These are phyloP conservation scores for Listronotus bonariensis DNA, from an alignment of 1,140 invertebrate species.

Conservation along the genomic window DNA sequence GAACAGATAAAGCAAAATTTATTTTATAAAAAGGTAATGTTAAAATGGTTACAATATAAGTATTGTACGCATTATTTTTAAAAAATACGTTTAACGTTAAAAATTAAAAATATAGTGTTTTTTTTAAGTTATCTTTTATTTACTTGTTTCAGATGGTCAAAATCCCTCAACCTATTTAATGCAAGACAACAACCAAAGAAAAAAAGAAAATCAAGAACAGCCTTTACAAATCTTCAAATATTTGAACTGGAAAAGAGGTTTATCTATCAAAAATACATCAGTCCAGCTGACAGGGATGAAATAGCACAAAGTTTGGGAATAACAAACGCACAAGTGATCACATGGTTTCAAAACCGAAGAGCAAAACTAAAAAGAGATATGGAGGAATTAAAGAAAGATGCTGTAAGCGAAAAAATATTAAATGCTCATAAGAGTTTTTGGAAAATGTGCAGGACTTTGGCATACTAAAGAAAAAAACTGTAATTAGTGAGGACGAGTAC, in stretches of 20 bases:
- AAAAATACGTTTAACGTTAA: too few relatives aligned
- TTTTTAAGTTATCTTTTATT: too few relatives aligned
- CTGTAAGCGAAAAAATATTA: conserved; percentile 85
- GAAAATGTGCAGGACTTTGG: conserved; percentile 90
- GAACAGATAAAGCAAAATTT: too few relatives aligned
- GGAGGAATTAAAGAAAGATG: conserved; percentile 97
- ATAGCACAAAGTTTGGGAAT: conserved; percentile 91
- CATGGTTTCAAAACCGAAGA: conserved; percentile 97
- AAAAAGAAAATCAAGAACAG: conserved; percentile 95
- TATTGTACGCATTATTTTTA: too few relatives aligned
- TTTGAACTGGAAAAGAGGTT: conserved; percentile 97
- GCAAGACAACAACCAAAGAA: conserved; percentile 93
- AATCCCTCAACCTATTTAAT: conserved; percentile 85
- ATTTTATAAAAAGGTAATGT: too few relatives aligned
- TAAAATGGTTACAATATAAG: too few relatives aligned
- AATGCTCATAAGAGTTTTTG: conserved; percentile 83
- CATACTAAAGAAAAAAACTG: conserved; percentile 84
- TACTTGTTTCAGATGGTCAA: conserved; percentile 53
- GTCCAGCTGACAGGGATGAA: conserved; percentile 94
- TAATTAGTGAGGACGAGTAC: conserved; percentile 61
- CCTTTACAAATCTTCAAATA: conserved; percentile 98
- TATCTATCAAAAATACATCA: conserved; percentile 96
- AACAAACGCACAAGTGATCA: conserved; percentile 96
- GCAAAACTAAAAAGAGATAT: conserved; percentile 97
- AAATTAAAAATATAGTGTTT: too few relatives aligned